These are phyloP conservation scores for Schizopygopsis malacanthus DNA, from an alignment of 2,797 vertebrate genomes.

Conservation along the genomic window DNA sequence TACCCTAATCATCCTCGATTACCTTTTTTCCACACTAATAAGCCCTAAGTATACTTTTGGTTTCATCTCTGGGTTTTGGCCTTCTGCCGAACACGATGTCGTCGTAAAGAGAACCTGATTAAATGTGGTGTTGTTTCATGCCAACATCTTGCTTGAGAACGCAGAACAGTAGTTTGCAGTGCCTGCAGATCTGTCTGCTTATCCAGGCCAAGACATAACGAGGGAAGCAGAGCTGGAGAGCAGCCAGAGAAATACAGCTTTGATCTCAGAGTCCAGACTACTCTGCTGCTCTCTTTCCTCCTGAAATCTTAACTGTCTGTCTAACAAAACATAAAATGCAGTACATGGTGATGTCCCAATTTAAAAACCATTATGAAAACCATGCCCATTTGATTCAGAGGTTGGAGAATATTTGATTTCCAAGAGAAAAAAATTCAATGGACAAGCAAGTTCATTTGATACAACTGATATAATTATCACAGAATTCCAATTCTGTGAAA, in stretches of 20 bases:
- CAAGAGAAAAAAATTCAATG: constrained; percentile 44
- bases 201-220: constrained; percentile 23
- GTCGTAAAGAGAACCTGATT: constrained; percentile 31
- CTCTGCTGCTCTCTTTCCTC: constrained; percentile 27
- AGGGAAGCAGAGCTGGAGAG: constrained; percentile 22
- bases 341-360: constrained; percentile 48
- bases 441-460: constrained; percentile 32
- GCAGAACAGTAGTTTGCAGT: constrained; percentile 32
- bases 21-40: constrained; percentile 32
- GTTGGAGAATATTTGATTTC: constrained; percentile 57
- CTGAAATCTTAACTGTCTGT: constrained; percentile 28
- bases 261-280: constrained; percentile 39
- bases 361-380: constrained; percentile 63
- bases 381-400: constrained; percentile 51
- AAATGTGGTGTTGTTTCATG: constrained; percentile 31
- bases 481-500: constrained; percentile 48
- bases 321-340: constrained; percentile 44
- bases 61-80: constrained; percentile 14
- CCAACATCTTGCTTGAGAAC: constrained; percentile 36
- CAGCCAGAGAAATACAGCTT: constrained; percentile 7
- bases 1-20: constrained; percentile 19
- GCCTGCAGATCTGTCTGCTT: constrained; percentile 37
- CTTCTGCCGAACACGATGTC: constrained; percentile 9
- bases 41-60: constrained; percentile 17
- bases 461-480: constrained; percentile 40